phyloP scores from a whole-genome alignment of 2,113 vertebrate genomes.

The Montifringilla adamsi region DNA sequence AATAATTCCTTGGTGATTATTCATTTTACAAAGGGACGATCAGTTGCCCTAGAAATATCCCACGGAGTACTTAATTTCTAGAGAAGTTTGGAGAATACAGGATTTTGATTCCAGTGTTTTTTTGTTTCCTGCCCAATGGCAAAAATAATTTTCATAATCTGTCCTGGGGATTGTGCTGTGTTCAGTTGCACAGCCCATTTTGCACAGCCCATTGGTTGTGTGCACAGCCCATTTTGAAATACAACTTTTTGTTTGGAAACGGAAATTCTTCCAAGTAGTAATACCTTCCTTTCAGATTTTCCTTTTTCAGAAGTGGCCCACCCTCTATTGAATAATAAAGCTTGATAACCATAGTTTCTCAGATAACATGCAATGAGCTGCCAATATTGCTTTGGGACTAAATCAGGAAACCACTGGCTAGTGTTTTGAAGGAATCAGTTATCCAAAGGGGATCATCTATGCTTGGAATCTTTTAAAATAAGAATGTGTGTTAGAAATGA shows the following conservation, averaged over 20 bases:
- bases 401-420: neutral
- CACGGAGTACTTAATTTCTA: neutral
- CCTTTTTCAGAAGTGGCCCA: slow-evolving; percentile 12
- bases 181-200: neutral
- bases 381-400: neutral
- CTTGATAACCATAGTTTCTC: slow-evolving; percentile 24
- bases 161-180: neutral
- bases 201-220: neutral
- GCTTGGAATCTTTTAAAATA: neutral
- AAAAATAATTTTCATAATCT: neutral
- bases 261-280: neutral
- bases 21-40: neutral
- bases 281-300: slow-evolving; percentile 23
- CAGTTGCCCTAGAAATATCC: neutral
- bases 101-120: neutral
- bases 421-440: neutral
- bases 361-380: neutral
- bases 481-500: neutral
- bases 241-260: neutral
- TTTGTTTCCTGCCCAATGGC: neutral
- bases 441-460: neutral
- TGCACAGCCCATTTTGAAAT: neutral
- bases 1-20: slow-evolving; percentile 19
- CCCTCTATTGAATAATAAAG: slow-evolving; percentile 5
- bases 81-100: neutral